These are phyloP conservation scores for Odontomyia ornata DNA, from an alignment of 2,888 invertebrate genomes.

Conservation along the genomic window DNA sequence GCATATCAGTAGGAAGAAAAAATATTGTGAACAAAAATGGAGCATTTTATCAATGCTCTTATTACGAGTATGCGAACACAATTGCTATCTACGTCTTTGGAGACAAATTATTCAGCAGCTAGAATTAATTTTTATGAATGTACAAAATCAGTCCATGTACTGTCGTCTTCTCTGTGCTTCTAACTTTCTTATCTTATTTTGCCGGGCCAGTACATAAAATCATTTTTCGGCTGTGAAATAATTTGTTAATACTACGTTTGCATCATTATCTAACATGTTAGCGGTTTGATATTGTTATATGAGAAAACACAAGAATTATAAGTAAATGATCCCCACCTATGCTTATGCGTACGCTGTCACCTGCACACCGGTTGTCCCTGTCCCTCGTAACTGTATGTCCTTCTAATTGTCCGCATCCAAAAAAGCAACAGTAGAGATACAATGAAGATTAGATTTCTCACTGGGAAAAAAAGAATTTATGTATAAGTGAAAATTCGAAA, in stretches of 20 bases:
- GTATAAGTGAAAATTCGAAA: conserved; percentile 19
- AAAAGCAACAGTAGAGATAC: not conserved
- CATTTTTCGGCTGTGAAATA: not conserved
- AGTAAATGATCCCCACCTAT: not conserved
- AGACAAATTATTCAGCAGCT: no score
- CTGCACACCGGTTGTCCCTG: not conserved
- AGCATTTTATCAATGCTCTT: no score
- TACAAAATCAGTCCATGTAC: no score
- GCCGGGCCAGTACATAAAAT: not conserved
- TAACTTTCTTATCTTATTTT: no score
- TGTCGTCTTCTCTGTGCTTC: no score
- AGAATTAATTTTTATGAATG: no score
- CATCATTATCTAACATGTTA: not conserved
- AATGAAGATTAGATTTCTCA: conserved; percentile 35
- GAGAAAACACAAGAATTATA: not conserved
- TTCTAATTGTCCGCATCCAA: not conserved
- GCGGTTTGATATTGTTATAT: not conserved
- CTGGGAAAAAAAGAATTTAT: not conserved
- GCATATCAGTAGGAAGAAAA: no score
- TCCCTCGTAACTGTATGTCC: not conserved
- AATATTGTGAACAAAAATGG: no score
- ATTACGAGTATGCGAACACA: no score
- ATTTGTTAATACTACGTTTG: not conserved
- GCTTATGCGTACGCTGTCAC: not conserved
- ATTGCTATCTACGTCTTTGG: no score